Conservation (phyloP, 2,888 invertebrate genomes). For the Dioctria linearis region DNA sequence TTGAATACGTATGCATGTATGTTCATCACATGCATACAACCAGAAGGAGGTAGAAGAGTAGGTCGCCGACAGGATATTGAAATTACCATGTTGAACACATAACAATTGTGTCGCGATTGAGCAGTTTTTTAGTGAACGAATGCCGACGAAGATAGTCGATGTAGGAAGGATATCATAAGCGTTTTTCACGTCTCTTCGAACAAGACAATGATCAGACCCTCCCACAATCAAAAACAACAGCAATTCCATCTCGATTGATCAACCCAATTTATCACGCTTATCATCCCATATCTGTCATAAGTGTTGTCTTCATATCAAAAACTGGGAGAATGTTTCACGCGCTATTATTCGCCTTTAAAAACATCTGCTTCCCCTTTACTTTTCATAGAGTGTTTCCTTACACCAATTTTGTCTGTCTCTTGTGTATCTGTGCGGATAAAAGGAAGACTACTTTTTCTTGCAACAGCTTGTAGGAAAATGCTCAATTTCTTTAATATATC, state of each 20-base stretch:
- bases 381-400: not conserved
- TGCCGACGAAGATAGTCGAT: too few species aligned
- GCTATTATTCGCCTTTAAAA: not conserved
- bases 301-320: not conserved
- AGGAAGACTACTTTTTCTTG: not conserved
- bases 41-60: not conserved
- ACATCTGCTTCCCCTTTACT: conserved; percentile 27
- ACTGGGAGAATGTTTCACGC: not conserved
- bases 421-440: not conserved
- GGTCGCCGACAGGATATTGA: conserved; percentile 5
- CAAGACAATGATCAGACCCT: too few species aligned
- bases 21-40: too few species aligned
- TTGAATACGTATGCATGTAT: too few species aligned
- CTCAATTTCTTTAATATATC: not conserved
- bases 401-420: not conserved
- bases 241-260: not conserved
- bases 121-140: not conserved
- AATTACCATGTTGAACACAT: conserved; percentile 3
- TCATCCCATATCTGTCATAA: conserved; percentile 4
- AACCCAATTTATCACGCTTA: not conserved
- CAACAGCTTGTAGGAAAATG: not conserved
- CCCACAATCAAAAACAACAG: not conserved
- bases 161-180: too few species aligned
- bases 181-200: too few species aligned
- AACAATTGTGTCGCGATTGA: conserved; percentile 7